A percentile compares a stretch with the other conserved stretches of the same genome.
Conservation (phyloP, 2,888 invertebrate species). For the Liodrosophila aerea region DNA sequence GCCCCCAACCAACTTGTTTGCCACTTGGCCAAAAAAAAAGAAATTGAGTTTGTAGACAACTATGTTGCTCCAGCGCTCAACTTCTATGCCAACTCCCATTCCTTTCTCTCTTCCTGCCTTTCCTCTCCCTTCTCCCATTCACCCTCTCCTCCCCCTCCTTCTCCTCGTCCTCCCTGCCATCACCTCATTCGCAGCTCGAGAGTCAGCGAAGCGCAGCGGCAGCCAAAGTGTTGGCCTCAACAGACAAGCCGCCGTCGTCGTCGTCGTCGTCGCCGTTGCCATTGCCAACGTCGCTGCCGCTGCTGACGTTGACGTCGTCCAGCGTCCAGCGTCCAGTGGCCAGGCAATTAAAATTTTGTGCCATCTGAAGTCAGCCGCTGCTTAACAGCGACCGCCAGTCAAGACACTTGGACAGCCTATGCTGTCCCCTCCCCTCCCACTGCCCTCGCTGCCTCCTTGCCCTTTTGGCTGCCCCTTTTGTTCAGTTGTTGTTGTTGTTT, state of each 20-base stretch:
- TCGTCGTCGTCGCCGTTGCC: conserved; percentile 20
- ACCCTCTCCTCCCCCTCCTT: background rate
- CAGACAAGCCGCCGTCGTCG: conserved; percentile 31
- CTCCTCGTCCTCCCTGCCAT: background rate
- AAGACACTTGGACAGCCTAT: conserved; percentile 4
- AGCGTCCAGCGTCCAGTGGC: conserved; percentile 44
- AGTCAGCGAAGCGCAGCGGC: conserved; percentile 51
- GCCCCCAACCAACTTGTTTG: conserved; percentile 26
- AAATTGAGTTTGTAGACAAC: conserved; percentile 53
- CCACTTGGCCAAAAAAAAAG: conserved; percentile 45
- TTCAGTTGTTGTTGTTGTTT: conserved; percentile 1
- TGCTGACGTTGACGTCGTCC: too few relatives aligned
- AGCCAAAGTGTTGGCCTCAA: conserved; percentile 44
- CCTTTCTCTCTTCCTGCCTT: too few relatives aligned
- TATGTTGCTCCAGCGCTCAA: conserved; percentile 28
- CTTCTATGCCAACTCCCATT: background rate
- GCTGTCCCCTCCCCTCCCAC: background rate
- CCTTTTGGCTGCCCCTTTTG: background rate
- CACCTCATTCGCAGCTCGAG: conserved; percentile 1
- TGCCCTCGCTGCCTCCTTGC: background rate
- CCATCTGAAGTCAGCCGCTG: conserved; percentile 49
- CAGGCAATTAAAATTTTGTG: conserved; percentile 71
- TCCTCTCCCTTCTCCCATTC: background rate
- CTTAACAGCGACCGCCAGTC: conserved; percentile 26
- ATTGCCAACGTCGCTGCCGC: conserved; percentile 40